Evolutionary conservation across 1,140 invertebrate genomes (phyloP).

Genomic region (Diorhabda elongata): DNA sequence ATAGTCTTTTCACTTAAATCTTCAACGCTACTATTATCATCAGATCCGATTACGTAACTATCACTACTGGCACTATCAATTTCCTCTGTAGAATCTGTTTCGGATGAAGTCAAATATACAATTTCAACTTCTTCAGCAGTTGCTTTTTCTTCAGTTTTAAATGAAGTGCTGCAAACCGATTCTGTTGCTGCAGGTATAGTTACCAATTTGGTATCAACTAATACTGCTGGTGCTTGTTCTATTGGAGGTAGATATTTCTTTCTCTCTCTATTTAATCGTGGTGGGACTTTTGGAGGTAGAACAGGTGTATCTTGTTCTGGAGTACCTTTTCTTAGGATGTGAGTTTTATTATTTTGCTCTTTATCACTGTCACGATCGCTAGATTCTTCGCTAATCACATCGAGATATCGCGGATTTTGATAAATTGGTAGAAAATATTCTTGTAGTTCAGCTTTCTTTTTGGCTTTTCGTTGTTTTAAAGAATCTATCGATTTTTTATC

Average conservation of each 20-base stretch:
- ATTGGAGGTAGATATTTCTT: slow-evolving; percentile 2
- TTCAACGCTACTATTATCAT: not conserved
- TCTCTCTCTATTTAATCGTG: slow-evolving; percentile 7
- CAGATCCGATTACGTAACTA: slow-evolving; percentile 4
- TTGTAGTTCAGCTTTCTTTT: slow-evolving; percentile 55
- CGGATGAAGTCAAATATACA: slow-evolving; percentile 21
- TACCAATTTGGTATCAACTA: slow-evolving; percentile 34
- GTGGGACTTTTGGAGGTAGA: slow-evolving; percentile 3
- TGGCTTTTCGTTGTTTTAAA: slow-evolving; percentile 45
- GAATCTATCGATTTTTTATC: slow-evolving; percentile 28
- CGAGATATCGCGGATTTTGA: slow-evolving; percentile 57
- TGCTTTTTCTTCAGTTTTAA: slow-evolving; percentile 6
- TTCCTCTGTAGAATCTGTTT: slow-evolving; percentile 13
- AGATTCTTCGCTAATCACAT: slow-evolving; percentile 66
- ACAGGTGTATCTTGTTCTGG: slow-evolving; percentile 30
- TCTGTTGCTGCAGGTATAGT: slow-evolving; percentile 23
- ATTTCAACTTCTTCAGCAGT: slow-evolving; percentile 24
- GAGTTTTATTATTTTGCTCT: slow-evolving; percentile 31
- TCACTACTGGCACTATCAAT: slow-evolving; percentile 1
- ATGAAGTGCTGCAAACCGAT: not conserved
- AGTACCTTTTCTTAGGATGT: slow-evolving; percentile 33
- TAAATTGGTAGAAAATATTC: slow-evolving; percentile 53
- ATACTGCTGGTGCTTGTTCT: slow-evolving; percentile 23
- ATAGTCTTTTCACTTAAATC: slow-evolving; percentile 5
- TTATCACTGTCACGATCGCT: slow-evolving; percentile 54